A percentile compares a stretch with the other conserved stretches of the same genome.
These are phyloP conservation scores for Siniperca knerii DNA, from an alignment of 2,113 vertebrate genomes.

Conservation along the genomic window DNA sequence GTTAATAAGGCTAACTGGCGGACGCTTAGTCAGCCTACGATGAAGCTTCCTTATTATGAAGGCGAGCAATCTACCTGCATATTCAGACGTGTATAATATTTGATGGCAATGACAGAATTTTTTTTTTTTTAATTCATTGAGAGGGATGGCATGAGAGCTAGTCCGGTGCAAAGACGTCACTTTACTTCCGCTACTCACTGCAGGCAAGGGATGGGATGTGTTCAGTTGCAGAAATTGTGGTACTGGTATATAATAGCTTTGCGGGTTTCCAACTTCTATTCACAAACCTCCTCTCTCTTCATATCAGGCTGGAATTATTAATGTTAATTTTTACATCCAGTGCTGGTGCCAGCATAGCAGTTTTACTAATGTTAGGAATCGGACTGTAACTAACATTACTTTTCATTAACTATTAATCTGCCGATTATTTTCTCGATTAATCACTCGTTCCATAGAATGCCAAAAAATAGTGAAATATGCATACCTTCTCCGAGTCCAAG, in stretches of 20 bases:
- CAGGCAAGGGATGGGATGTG: conserved; percentile 20
- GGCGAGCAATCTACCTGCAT: neutral
- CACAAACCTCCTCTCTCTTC: neutral
- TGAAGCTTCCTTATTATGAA: neutral
- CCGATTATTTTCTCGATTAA: neutral
- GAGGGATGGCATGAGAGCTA: neutral
- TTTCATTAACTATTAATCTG: neutral
- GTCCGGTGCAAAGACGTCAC: conserved; percentile 34
- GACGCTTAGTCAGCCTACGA: neutral
- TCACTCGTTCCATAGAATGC: neutral
- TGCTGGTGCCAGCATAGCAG: neutral
- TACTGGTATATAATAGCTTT: neutral
- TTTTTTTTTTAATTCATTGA: conserved; percentile 26
- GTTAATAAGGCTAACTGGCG: neutral
- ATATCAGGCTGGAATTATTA: neutral
- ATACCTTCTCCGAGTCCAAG: neutral
- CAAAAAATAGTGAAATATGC: neutral
- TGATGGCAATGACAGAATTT: neutral
- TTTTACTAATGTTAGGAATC: neutral
- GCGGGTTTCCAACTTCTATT: neutral
- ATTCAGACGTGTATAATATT: neutral
- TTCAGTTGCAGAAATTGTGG: neutral
- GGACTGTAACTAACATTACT: neutral
- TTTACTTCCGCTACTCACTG: conserved; percentile 39
- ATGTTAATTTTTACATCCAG: neutral